phyloP scores from a whole-genome alignment of 2,113 vertebrate species.

The Pituophis catenifer region DNA sequence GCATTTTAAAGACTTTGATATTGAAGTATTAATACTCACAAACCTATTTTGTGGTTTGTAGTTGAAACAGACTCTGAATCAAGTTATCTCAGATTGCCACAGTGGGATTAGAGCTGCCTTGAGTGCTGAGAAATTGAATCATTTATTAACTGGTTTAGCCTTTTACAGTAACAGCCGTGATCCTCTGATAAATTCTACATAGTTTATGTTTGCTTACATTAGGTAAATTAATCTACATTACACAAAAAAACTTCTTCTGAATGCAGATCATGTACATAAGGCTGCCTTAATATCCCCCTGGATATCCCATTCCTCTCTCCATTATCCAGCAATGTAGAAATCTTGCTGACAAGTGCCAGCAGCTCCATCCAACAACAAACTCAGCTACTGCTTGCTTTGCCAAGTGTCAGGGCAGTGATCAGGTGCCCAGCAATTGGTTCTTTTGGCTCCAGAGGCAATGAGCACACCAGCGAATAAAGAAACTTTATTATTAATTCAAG shows the following conservation, averaged over 20 bases:
- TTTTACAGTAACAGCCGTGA: neutral
- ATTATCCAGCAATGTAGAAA: neutral
- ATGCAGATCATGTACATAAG: neutral
- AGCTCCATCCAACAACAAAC: neutral
- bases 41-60: neutral
- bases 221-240: neutral
- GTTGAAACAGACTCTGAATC: neutral
- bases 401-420: neutral
- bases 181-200: neutral
- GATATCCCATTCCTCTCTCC: neutral
- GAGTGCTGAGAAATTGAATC: neutral
- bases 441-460: neutral
- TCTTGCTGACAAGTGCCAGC: neutral
- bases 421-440: neutral
- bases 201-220: neutral
- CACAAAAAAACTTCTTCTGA: neutral
- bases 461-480: neutral
- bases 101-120: neutral
- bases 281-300: neutral
- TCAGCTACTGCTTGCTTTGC: neutral
- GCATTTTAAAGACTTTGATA: neutral
- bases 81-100: neutral
- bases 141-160: neutral
- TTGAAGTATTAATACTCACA: neutral
- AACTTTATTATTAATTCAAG: neutral